Conservation (phyloP, 2,797 vertebrate species). For the Gallirallus australis region DNA sequence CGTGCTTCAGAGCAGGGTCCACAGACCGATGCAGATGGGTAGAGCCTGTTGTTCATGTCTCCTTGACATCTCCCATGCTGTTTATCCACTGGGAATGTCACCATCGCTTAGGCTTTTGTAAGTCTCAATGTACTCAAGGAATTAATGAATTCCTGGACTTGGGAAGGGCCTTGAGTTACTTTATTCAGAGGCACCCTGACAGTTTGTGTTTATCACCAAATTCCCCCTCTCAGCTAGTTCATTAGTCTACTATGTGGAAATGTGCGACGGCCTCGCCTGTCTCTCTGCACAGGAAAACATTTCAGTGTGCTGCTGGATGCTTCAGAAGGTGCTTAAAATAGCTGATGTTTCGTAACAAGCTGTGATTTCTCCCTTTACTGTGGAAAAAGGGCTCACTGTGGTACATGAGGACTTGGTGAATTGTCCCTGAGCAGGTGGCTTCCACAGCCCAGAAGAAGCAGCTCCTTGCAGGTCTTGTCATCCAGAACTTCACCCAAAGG, state of each 20-base stretch:
- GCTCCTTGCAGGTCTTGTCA: background rate
- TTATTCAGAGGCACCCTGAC: background rate
- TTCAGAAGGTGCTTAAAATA: constrained; percentile 55
- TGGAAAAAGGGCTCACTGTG: background rate
- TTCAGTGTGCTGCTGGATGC: background rate
- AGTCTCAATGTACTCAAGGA: background rate
- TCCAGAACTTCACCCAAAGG: background rate
- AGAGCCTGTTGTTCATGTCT: background rate
- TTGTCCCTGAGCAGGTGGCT: background rate
- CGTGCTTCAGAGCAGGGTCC: background rate
- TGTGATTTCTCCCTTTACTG: constrained; percentile 17
- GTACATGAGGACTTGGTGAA: background rate
- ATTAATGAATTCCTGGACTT: constrained; percentile 29
- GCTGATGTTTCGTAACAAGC: constrained; percentile 27
- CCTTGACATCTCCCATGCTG: background rate
- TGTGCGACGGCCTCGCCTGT: background rate
- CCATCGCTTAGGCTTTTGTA: background rate
- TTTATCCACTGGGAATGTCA: background rate
- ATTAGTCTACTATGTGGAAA: background rate
- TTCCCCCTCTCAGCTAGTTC: background rate
- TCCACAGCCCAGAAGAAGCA: background rate
- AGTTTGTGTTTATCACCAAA: background rate
- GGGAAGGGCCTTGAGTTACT: background rate
- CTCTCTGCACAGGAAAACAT: background rate
- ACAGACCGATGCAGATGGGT: background rate